These are phyloP conservation scores for Busseola fusca DNA, from an alignment of 2,888 invertebrate genomes.

Conservation along the genomic window DNA sequence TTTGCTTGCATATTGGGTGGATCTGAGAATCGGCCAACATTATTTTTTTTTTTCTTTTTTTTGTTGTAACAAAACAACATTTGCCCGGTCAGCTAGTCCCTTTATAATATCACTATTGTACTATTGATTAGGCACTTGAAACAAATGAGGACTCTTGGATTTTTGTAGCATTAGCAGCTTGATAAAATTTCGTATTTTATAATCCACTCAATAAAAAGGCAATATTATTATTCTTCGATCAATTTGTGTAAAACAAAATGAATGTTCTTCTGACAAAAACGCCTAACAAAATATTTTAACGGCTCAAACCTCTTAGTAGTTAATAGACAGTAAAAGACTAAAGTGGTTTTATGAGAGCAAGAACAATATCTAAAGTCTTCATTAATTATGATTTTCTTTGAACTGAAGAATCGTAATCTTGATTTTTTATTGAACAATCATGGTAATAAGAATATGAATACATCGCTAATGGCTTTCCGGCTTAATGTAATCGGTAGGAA, in stretches of 20 bases:
- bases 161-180: background rate
- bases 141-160: background rate
- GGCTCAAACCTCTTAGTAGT: constrained; percentile 47
- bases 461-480: background rate
- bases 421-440: constrained; percentile 10
- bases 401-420: constrained; percentile 1
- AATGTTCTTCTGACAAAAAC: constrained; percentile 28
- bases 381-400: constrained; percentile 6
- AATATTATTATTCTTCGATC: background rate
- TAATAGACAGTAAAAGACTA: constrained; percentile 22
- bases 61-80: too few species aligned
- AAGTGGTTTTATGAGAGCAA: constrained; percentile 8
- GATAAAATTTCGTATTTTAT: background rate
- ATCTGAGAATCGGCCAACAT: too few species aligned
- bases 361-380: background rate
- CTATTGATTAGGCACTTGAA: background rate
- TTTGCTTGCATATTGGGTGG: too few species aligned
- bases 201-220: background rate
- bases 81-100: too few species aligned
- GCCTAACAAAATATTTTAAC: constrained; percentile 29
- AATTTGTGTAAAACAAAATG: constrained; percentile 1
- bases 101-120: too few species aligned
- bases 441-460: background rate
- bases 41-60: too few species aligned
- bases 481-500: background rate